Evolutionary conservation across 35 echinoderm and acorn worm species (phyloP).

Genomic region (Lytechinus variegatus): DNA sequence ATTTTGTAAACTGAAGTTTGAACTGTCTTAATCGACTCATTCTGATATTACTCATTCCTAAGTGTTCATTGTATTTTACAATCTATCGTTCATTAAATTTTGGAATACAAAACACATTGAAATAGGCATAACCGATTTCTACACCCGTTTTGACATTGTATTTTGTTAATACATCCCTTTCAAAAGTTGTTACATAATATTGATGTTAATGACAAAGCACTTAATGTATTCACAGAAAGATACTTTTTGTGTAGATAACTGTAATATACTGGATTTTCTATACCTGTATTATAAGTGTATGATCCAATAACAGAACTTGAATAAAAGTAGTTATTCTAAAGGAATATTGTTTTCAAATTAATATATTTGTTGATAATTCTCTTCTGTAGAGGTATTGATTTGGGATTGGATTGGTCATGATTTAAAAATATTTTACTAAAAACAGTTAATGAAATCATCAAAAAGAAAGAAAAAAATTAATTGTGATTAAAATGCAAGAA

Average conservation of each 20-base stretch:
- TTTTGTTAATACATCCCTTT: neutral
- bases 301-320: neutral
- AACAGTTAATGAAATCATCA: too few relatives aligned
- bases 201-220: neutral
- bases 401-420: too few relatives aligned
- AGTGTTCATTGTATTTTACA: neutral
- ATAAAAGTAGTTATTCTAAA: neutral
- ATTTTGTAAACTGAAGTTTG: too few relatives aligned
- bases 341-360: neutral
- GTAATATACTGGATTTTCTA: neutral
- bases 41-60: neutral
- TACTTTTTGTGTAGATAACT: neutral
- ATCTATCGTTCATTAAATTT: neutral
- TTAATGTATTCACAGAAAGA: neutral
- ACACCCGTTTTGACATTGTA: neutral
- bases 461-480: too few relatives aligned
- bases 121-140: too few relatives aligned
- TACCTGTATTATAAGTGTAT: neutral
- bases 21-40: too few relatives aligned
- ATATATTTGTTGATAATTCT: too few relatives aligned
- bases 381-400: too few relatives aligned
- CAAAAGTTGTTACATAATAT: neutral
- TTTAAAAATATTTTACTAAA: too few relatives aligned
- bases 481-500: too few relatives aligned
- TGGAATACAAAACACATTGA: neutral